These are phyloP conservation scores for Habropoda laboriosa DNA, from an alignment of 1,140 invertebrate species.

Conservation along the genomic window DNA sequence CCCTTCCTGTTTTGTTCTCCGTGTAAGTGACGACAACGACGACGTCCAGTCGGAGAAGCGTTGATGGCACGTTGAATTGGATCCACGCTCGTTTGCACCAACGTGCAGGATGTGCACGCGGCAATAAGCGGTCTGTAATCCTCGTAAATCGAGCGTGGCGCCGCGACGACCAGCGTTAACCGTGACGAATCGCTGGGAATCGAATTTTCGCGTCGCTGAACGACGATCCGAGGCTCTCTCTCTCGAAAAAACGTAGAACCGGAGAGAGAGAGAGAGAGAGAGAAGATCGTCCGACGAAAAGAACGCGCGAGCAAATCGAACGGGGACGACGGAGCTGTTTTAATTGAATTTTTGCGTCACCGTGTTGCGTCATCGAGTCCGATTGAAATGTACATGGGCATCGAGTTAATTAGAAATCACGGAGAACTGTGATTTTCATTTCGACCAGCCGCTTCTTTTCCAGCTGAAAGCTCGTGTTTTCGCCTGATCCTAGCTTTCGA, in stretches of 20 bases:
- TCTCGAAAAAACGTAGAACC: not conserved
- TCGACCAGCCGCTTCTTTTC: not conserved
- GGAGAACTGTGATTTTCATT: not conserved
- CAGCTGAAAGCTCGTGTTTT: not conserved
- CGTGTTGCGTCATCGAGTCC: not conserved
- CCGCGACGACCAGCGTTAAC: constrained; percentile 41
- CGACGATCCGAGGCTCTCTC: not conserved
- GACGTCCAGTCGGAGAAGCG: not conserved
- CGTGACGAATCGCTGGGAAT: constrained; percentile 47
- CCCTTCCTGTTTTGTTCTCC: not conserved
- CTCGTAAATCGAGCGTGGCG: constrained; percentile 71
- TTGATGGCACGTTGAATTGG: constrained; percentile 20
- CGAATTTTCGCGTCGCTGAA: constrained; percentile 38
- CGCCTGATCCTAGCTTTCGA: not conserved
- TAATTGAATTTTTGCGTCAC: constrained; percentile 29
- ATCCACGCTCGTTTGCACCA: constrained; percentile 38
- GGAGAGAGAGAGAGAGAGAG: no score
- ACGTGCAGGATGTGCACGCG: not conserved
- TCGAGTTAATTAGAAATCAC: not conserved
- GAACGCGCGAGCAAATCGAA: no score
- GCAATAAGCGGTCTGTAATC: constrained; percentile 64
- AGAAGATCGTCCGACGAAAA: not conserved
- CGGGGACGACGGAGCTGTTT: not conserved
- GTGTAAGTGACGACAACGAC: not conserved
- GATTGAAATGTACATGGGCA: not conserved